Evolutionary conservation across 2,113 vertebrate genomes (phyloP).

Genomic region (Bubo scandiacus): DNA sequence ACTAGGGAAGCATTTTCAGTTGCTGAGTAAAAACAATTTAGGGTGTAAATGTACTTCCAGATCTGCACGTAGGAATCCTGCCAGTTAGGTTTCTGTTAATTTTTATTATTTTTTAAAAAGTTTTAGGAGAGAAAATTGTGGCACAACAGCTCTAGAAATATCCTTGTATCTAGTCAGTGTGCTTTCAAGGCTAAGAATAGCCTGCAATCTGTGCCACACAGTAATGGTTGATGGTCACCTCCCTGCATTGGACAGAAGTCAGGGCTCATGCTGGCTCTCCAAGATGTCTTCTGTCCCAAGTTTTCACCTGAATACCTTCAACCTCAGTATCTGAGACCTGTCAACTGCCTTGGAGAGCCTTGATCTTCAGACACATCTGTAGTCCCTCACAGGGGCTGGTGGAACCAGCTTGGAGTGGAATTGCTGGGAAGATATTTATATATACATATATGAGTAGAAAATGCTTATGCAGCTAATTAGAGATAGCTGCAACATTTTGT

Average conservation of each 20-base stretch:
- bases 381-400: background rate
- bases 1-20: constrained; percentile 55
- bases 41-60: constrained; percentile 21
- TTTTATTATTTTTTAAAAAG: background rate
- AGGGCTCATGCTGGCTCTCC: background rate
- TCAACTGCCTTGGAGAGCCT: background rate
- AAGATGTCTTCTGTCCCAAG: background rate
- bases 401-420: background rate
- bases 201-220: constrained; percentile 6
- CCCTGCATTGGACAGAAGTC: background rate
- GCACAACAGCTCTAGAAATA: background rate
- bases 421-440: background rate
- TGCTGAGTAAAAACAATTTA: constrained; percentile 63
- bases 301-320: constrained; percentile 33
- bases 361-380: constrained; percentile 7
- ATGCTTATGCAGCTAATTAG: constrained; percentile 44
- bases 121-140: background rate
- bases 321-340: background rate
- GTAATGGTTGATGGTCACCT: constrained; percentile 15
- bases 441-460: background rate
- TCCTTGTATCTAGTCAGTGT: background rate
- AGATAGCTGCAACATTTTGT: background rate
- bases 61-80: constrained; percentile 7
- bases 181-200: constrained; percentile 33
- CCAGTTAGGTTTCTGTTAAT: background rate